Evolutionary conservation across 2,797 vertebrate species (phyloP).

Genomic region (Alexandromys oeconomus): DNA sequence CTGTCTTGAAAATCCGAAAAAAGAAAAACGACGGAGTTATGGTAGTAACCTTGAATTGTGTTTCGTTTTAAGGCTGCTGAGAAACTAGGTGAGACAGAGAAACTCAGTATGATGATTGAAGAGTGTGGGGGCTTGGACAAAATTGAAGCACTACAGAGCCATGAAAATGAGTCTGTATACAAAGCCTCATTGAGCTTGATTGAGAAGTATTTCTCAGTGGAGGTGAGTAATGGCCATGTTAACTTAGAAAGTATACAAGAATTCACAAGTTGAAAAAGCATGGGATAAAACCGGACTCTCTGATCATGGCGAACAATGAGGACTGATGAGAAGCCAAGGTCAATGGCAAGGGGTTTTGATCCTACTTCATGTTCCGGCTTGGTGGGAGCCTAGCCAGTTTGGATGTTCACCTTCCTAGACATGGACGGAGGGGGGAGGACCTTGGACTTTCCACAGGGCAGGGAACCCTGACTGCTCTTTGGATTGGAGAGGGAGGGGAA

Average conservation of each 20-base stretch:
- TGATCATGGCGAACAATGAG: too few species aligned
- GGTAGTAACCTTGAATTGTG: conserved; percentile 16
- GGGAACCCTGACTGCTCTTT: too few species aligned
- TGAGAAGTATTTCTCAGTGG: conserved; percentile 97
- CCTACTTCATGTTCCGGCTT: too few species aligned
- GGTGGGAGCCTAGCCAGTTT: too few species aligned
- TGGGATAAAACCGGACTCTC: too few species aligned
- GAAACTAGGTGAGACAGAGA: conserved; percentile 96
- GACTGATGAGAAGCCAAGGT: too few species aligned
- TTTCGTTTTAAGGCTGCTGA: conserved; percentile 92
- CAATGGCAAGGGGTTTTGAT: too few species aligned
- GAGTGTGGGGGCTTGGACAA: conserved; percentile 96
- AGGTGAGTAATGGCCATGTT: conserved; percentile 88
- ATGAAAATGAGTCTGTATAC: conserved; percentile 96
- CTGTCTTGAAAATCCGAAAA: too few species aligned
- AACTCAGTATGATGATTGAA: conserved; percentile 96
- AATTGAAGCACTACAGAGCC: conserved; percentile 96
- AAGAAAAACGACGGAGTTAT: not conserved
- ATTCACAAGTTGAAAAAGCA: not conserved
- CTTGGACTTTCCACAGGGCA: too few species aligned
- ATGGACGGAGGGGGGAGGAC: too few species aligned
- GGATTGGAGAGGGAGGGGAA: too few species aligned
- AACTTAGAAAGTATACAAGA: not conserved
- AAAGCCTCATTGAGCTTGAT: conserved; percentile 95
- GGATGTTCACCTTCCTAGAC: too few species aligned